These are phyloP conservation scores for Mesorhabditis sp. DNA, from an alignment of 2,888 invertebrate species.

Conservation along the genomic window DNA sequence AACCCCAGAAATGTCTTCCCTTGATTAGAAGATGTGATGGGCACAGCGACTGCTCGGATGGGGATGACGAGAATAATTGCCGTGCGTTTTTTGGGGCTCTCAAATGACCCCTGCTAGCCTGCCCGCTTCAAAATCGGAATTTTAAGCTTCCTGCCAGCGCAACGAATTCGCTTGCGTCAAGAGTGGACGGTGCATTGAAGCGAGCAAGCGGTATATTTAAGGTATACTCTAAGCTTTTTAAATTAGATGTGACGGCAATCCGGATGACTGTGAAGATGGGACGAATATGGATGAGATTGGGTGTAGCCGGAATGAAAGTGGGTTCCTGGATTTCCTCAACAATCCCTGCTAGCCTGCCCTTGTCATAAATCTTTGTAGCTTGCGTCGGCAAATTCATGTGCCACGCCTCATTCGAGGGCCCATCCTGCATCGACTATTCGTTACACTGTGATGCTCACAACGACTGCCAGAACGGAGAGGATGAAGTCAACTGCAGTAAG, in stretches of 20 bases:
- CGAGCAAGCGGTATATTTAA: conserved; percentile 27
- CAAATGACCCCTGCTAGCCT: neutral
- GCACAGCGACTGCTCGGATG: conserved; percentile 50
- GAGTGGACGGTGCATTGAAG: conserved; percentile 46
- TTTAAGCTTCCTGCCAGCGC: conserved; percentile 47
- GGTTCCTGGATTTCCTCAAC: neutral
- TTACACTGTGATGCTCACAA: conserved; percentile 47
- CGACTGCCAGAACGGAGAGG: conserved; percentile 53
- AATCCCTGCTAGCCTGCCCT: no score
- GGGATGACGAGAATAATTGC: conserved; percentile 55
- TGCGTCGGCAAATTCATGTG: conserved; percentile 55
- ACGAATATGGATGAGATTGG: conserved; percentile 55
- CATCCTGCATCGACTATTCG: conserved; percentile 44
- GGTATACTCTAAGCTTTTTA: no score
- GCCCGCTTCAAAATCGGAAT: neutral
- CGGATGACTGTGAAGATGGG: conserved; percentile 54
- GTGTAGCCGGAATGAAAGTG: conserved; percentile 50
- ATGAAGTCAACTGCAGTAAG: conserved; percentile 54
- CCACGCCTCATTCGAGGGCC: conserved; percentile 35
- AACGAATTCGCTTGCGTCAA: conserved; percentile 55
- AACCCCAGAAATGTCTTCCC: conserved; percentile 49
- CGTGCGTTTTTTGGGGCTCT: conserved; percentile 29
- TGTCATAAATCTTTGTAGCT: conserved; percentile 27
- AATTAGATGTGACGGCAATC: conserved; percentile 47
- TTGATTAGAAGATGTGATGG: conserved; percentile 48